A percentile compares a stretch with the other conserved stretches of the same genome.
These are phyloP conservation scores for Leptodirus hochenwartii DNA, from an alignment of 2,888 invertebrate species.

Conservation along the genomic window DNA sequence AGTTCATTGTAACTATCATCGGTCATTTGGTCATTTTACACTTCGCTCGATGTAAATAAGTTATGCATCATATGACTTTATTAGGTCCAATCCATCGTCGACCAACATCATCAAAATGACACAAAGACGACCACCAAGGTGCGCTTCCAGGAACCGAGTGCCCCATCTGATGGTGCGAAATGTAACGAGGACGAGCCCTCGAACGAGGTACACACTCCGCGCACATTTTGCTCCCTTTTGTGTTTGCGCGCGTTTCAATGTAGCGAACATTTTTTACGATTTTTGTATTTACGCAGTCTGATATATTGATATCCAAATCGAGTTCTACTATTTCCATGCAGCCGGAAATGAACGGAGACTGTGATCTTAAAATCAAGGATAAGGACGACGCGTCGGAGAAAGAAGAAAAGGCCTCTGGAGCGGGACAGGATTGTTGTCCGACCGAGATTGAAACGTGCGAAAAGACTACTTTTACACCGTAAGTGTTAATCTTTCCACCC, in stretches of 20 bases:
- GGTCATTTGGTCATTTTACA: no score
- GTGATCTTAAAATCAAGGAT: slow-evolving; percentile 23
- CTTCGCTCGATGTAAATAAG: no score
- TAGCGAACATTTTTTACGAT: slow-evolving; percentile 4
- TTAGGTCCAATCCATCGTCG: slow-evolving; percentile 86
- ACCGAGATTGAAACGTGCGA: slow-evolving; percentile 26
- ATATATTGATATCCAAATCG: background rate
- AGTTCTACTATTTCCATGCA: slow-evolving; percentile 7
- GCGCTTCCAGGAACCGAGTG: slow-evolving; percentile 65
- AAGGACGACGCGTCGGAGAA: slow-evolving; percentile 28
- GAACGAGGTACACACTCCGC: slow-evolving; percentile 23
- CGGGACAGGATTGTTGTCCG: slow-evolving; percentile 18
- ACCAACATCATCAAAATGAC: slow-evolving; percentile 67
- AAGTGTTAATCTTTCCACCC: slow-evolving; percentile 20
- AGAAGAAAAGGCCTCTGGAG: slow-evolving; percentile 17
- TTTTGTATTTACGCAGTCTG: background rate
- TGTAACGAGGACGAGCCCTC: slow-evolving; percentile 19
- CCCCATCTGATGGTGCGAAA: slow-evolving; percentile 21
- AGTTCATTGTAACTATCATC: no score
- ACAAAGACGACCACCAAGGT: slow-evolving; percentile 68
- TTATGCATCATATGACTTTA: no score
- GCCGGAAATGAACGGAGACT: slow-evolving; percentile 23
- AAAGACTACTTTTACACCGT: slow-evolving; percentile 44
- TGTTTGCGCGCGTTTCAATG: background rate
- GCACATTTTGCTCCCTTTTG: no score